Base-by-base conservation (phyloP, 2,113 vertebrate species). In the Ammospiza nelsoni region DNA sequence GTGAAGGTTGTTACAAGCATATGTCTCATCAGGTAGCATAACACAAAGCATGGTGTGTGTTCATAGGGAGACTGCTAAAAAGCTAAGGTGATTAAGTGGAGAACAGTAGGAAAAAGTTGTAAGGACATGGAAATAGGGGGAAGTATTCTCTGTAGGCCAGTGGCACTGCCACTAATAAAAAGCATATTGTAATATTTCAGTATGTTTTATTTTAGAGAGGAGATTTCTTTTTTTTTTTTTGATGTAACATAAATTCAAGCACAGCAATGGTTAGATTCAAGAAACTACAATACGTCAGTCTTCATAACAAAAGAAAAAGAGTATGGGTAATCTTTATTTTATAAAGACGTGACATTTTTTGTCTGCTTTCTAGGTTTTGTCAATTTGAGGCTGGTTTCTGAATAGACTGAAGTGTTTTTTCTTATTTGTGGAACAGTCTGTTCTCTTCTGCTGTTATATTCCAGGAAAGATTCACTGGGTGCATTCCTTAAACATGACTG, bases 401-500 rank as follows among this genome's bases (percentile, higher is more conserved):
- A 79, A 78, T 61, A 79, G 41, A 71, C 35, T 17, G n/a, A 80
- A 66, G 16, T 51, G 51, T 28, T 15, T 90, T 82, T 88, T 75
- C 49, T 79, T 78, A 23, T 75, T 83, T 33, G 12, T 90, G 67
- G 35, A 88, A 48, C 35, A 59, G 19, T n/a, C 44, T 61, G n/a
- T 82, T 85, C n/a, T 92, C 39, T 88, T 65, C 54, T 82, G 62
- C 24, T 79, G 9, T 85, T 88, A 61, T 85, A 73, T 88, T 76
- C 72, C 72, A 80, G 51, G 54, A 61, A 79, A 54, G 58, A 92
- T 88, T 73, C 83, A 58, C 44, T 63, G 71, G 25, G 39, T 37
- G 14, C 43, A 63, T 82, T 93, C 78, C 79, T 86, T 90, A 90
- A 93, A 83, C 72, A 73, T 92, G 91, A 74, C 80, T 67, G 54